A percentile compares a stretch with the other conserved stretches of the same genome.
Evolutionary conservation across 2,888 invertebrate species (phyloP).

Genomic region (Iselma pallidipennis): DNA sequence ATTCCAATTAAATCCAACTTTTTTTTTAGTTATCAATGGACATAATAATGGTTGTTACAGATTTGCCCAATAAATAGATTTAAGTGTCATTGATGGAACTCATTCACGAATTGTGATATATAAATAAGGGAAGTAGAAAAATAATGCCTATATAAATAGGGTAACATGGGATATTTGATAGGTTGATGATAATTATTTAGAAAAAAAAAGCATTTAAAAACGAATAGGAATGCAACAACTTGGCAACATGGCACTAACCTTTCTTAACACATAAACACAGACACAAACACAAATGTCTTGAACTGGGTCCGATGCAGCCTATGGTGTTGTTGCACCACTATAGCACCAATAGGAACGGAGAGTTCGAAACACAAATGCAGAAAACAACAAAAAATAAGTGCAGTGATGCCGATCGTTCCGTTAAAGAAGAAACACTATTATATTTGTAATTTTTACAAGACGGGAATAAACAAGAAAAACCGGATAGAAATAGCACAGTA

Average conservation of each 20-base stretch:
- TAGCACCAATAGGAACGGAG: background rate
- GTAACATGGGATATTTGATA: background rate
- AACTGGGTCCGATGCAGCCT: background rate
- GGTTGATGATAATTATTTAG: too few relatives aligned
- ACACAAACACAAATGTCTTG: background rate
- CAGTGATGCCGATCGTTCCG: background rate
- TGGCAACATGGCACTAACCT: constrained; percentile 26
- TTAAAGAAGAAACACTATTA: background rate
- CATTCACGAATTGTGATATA: too few relatives aligned
- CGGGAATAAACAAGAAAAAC: too few relatives aligned
- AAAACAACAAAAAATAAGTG: background rate
- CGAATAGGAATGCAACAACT: background rate
- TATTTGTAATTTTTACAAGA: too few relatives aligned
- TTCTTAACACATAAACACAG: background rate
- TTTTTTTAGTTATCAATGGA: too few relatives aligned
- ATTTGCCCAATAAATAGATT: too few relatives aligned
- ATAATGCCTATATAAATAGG: background rate
- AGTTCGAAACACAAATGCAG: background rate
- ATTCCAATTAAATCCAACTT: too few relatives aligned
- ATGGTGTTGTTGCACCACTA: too few relatives aligned
- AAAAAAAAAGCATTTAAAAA: background rate
- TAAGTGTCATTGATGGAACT: too few relatives aligned
- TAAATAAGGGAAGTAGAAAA: too few relatives aligned
- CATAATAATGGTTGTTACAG: too few relatives aligned
- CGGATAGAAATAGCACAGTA: too few relatives aligned